Percentiles rank a stretch among this genome's conserved stretches.
Conservation (phyloP, 2,797 vertebrate species). For the Synaphobranchus kaupii region DNA sequence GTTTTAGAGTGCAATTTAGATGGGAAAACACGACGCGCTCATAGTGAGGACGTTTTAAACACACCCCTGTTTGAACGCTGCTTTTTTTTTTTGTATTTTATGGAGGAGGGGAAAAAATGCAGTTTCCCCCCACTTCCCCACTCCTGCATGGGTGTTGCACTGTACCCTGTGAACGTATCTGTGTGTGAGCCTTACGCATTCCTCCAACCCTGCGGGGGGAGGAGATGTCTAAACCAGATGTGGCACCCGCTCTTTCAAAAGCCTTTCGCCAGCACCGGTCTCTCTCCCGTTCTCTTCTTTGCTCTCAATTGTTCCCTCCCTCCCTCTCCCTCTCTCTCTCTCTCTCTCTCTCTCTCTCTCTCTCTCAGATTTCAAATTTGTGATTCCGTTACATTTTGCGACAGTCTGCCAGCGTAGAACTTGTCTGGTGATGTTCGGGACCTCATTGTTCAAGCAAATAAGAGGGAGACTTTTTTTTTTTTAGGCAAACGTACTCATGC, state of each 20-base stretch:
- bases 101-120: neutral
- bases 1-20: neutral
- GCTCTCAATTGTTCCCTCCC: neutral
- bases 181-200: neutral
- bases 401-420: slow-evolving; percentile 48
- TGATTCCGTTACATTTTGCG: neutral
- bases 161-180: neutral
- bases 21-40: neutral
- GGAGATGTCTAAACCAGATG: slow-evolving; percentile 32
- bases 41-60: neutral
- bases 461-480: neutral
- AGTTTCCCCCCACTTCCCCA: slow-evolving; percentile 23
- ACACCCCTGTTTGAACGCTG: neutral
- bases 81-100: neutral
- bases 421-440: neutral
- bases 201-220: neutral
- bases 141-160: neutral
- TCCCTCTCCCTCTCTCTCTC: neutral
- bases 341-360: neutral
- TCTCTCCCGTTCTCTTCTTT: neutral
- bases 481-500: neutral
- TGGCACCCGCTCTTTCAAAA: neutral
- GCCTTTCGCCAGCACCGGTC: neutral
- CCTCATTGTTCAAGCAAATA: neutral
- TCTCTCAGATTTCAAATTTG: neutral